Evolutionary conservation across 2,888 invertebrate genomes (phyloP).

Genomic region (Aricia artaxerxes): DNA sequence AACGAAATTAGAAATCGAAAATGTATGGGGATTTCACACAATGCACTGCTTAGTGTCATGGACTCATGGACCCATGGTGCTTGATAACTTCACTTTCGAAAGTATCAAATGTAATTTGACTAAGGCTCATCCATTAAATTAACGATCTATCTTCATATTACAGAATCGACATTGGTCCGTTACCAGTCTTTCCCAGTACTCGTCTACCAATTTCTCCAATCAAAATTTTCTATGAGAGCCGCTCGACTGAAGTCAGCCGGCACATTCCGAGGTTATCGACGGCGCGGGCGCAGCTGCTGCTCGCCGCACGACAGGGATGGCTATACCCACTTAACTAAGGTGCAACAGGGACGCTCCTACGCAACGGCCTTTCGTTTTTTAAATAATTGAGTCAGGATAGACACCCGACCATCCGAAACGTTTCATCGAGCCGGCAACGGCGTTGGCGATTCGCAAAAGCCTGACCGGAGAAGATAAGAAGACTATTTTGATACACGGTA

Average conservation of each 20-base stretch:
- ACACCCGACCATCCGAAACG: constrained; percentile 70
- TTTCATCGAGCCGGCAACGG: constrained; percentile 73
- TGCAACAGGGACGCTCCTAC: constrained; percentile 58
- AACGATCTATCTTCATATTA: constrained; percentile 45
- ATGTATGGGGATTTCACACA: too few species aligned
- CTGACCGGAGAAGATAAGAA: constrained; percentile 44
- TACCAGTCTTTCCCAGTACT: constrained; percentile 61
- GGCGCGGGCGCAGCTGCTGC: constrained; percentile 64
- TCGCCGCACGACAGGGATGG: constrained; percentile 54
- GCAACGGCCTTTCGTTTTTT: constrained; percentile 71
- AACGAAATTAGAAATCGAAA: background rate
- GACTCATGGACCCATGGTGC: too few species aligned
- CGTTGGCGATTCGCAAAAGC: constrained; percentile 47
- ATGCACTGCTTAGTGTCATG: background rate
- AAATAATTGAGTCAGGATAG: constrained; percentile 77
- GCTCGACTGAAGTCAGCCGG: constrained; percentile 77
- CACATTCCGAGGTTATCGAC: constrained; percentile 76
- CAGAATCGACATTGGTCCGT: constrained; percentile 53
- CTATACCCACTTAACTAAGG: constrained; percentile 54
- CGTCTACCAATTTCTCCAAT: constrained; percentile 75
- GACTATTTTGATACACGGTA: constrained; percentile 2
- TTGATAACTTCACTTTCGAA: too few species aligned
- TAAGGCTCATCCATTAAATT: constrained; percentile 36
- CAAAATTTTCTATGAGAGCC: constrained; percentile 78
- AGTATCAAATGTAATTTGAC: background rate